Evolutionary conservation across 2,888 invertebrate genomes (phyloP).

Genomic region (Spodoptera littoralis): DNA sequence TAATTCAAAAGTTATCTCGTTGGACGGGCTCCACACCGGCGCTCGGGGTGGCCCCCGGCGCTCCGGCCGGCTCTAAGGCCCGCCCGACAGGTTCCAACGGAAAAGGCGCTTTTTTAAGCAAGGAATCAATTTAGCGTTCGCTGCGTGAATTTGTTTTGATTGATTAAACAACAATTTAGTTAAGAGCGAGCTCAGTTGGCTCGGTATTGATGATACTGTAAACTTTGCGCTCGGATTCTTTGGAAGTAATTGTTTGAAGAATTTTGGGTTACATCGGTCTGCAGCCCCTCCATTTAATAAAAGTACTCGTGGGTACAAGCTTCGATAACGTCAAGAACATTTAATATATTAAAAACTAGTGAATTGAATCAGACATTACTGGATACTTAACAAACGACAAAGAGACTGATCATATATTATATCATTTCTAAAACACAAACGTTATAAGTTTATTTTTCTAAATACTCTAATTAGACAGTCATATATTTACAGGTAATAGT

Average conservation of each 20-base stretch:
- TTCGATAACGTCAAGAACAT: neutral
- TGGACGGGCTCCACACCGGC: conserved; percentile 45
- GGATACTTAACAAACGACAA: too few species aligned
- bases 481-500: too few species aligned
- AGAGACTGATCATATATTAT: too few species aligned
- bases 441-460: too few species aligned
- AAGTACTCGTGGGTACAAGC: too few species aligned
- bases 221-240: conserved; percentile 24
- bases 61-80: conserved; percentile 6
- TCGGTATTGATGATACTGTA: conserved; percentile 28
- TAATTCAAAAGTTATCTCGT: conserved; percentile 75
- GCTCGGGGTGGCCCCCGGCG: conserved; percentile 4
- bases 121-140: conserved; percentile 48
- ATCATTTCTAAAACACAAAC: too few species aligned
- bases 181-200: conserved; percentile 22
- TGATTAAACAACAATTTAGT: conserved; percentile 57
- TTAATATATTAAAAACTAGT: too few species aligned
- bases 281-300: too few species aligned
- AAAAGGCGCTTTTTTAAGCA: conserved; percentile 33
- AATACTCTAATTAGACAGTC: too few species aligned
- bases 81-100: conserved; percentile 12
- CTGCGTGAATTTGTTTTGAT: conserved; percentile 50
- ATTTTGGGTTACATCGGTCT: conserved; percentile 7
- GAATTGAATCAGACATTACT: too few species aligned
- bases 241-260: conserved; percentile 17